phyloP scores from a whole-genome alignment of 1,140 invertebrate genomes.

The Plectrocnemia conspersa region DNA sequence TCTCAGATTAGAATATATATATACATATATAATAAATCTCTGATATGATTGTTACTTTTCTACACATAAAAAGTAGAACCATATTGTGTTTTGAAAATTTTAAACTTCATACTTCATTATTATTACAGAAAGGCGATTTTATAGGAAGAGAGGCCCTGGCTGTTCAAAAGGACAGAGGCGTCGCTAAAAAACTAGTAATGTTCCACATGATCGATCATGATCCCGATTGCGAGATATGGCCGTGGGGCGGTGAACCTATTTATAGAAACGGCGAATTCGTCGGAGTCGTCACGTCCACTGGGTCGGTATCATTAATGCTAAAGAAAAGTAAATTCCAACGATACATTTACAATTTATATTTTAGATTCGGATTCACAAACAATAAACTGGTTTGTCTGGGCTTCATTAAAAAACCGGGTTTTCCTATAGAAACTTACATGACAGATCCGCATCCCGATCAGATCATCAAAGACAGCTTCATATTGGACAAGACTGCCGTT shows the following conservation, averaged over 20 bases:
- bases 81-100: too few species aligned
- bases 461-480: constrained; percentile 59
- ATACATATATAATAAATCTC: too few species aligned
- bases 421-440: constrained; percentile 10
- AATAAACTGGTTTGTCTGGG: constrained; percentile 62
- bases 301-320: constrained; percentile 46
- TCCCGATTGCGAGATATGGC: constrained; percentile 68
- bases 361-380: constrained; percentile 61
- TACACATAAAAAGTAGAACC: too few species aligned
- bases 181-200: constrained; percentile 65
- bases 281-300: constrained; percentile 73
- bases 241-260: constrained; percentile 77
- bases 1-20: too few species aligned
- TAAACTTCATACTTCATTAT: too few species aligned
- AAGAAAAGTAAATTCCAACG: background rate
- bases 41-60: too few species aligned
- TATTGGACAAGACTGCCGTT: constrained; percentile 54
- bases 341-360: constrained; percentile 28
- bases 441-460: constrained; percentile 25
- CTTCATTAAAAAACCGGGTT: constrained; percentile 54
- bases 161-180: constrained; percentile 64
- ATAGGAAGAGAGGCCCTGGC: constrained; percentile 69
- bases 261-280: constrained; percentile 65
- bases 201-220: constrained; percentile 71
- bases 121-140: constrained; percentile 67